phyloP scores from a whole-genome alignment of 2,113 vertebrate genomes.

The Apteryx mantelli region DNA sequence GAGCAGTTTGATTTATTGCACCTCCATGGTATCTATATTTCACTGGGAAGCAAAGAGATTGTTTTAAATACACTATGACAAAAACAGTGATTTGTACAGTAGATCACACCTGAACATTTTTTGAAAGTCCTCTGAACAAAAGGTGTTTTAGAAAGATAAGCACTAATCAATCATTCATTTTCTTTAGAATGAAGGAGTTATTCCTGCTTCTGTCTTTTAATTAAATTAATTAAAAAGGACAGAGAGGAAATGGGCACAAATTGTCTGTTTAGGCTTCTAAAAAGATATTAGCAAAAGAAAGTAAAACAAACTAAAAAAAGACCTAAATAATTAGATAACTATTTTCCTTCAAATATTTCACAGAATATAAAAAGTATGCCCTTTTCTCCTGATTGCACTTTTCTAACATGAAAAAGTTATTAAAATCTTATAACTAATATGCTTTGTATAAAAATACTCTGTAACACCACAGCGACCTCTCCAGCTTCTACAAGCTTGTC shows the following conservation, averaged over 20 bases:
- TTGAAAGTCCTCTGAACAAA: not conserved
- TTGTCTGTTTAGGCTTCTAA: not conserved
- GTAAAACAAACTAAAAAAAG: not conserved
- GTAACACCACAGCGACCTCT: not conserved
- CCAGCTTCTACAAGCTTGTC: not conserved
- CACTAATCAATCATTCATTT: not conserved
- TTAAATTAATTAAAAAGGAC: not conserved
- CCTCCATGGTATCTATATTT: not conserved
- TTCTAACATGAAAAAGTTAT: not conserved
- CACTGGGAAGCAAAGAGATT: not conserved
- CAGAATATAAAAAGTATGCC: not conserved
- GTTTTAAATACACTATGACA: not conserved
- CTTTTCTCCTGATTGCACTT: not conserved
- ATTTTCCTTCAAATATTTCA: not conserved
- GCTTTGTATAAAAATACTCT: not conserved
- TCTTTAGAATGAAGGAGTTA: not conserved
- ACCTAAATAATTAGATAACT: not conserved
- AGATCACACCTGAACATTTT: not conserved
- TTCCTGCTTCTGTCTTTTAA: not conserved
- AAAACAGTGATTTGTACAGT: not conserved
- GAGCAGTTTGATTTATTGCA: not conserved
- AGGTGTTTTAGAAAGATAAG: not conserved
- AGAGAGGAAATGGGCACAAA: not conserved
- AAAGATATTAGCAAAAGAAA: not conserved
- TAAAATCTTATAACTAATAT: not conserved